Evolutionary conservation across 2,113 vertebrate species (phyloP).

Genomic region (Lanius ludovicianus): DNA sequence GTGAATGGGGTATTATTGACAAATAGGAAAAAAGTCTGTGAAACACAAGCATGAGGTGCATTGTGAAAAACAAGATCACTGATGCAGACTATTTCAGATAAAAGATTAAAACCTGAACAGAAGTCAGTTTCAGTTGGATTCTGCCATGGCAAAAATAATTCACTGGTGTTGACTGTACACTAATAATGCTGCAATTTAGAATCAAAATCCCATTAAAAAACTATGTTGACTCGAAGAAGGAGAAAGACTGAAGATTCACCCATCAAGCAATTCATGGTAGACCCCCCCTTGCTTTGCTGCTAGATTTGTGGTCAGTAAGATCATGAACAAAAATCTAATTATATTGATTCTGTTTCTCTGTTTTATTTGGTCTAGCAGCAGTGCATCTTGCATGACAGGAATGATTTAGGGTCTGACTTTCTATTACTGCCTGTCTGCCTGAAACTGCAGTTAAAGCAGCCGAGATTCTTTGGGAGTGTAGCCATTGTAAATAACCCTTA

Average conservation of each 20-base stretch:
- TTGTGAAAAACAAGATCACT: background rate
- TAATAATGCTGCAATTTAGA: background rate
- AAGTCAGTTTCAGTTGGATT: background rate
- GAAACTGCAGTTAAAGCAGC: background rate
- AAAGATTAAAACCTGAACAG: background rate
- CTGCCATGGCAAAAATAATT: background rate
- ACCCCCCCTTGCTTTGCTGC: background rate
- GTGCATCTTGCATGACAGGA: background rate
- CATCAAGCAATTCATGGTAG: background rate
- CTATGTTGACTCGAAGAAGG: background rate
- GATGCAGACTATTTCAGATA: background rate
- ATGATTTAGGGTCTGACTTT: background rate
- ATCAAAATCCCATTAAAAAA: background rate
- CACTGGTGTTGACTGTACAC: background rate
- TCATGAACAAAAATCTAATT: background rate
- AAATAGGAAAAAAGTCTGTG: background rate
- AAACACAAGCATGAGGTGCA: background rate
- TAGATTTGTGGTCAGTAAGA: background rate
- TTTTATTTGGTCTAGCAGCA: background rate
- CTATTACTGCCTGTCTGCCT: background rate
- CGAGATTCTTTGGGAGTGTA: background rate
- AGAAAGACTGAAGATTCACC: background rate
- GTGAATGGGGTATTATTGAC: background rate
- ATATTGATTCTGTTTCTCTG: background rate
- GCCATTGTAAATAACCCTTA: background rate